Conservation (phyloP, 2,888 invertebrate species). For the Netelia virgata region DNA sequence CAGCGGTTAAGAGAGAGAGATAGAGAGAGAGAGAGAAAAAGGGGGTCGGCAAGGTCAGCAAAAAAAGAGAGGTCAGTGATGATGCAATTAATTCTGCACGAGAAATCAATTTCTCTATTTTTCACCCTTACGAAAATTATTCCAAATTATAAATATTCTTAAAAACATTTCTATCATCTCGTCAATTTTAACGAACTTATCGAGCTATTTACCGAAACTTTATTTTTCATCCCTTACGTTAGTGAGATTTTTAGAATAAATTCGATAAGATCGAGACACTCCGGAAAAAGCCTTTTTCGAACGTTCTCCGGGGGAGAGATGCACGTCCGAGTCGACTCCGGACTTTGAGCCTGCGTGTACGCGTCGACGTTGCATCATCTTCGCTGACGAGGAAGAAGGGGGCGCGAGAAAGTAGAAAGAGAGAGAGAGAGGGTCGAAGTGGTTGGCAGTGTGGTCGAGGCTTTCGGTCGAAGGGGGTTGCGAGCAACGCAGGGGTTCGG, state of each 20-base stretch:
- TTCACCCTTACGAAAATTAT: neutral
- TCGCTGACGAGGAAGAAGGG: constrained; percentile 71
- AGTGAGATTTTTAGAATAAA: too few species aligned
- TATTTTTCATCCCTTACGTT: too few species aligned
- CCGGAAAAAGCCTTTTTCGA: too few species aligned
- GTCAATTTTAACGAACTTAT: too few species aligned
- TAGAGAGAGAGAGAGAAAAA: neutral
- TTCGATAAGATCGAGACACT: too few species aligned
- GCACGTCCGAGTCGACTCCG: constrained; percentile 72
- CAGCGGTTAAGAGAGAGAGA: constrained; percentile 53
- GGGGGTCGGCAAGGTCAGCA: constrained; percentile 60
- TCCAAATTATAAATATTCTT: neutral
- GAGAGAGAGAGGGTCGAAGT: constrained; percentile 57
- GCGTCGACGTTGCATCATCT: constrained; percentile 79
- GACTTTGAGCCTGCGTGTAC: constrained; percentile 82
- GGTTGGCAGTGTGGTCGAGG: constrained; percentile 62
- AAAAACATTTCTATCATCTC: too few species aligned
- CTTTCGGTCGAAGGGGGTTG: constrained; percentile 61
- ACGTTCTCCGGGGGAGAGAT: neutral
- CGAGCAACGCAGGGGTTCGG: constrained; percentile 53
- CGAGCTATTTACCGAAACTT: too few species aligned
- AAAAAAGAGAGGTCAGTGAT: constrained; percentile 58
- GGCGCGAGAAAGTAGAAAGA: constrained; percentile 50
- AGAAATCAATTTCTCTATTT: neutral
- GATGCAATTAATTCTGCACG: constrained; percentile 37